Conservation (phyloP, 2,113 vertebrate species). For the Thunnus maccoyii region DNA sequence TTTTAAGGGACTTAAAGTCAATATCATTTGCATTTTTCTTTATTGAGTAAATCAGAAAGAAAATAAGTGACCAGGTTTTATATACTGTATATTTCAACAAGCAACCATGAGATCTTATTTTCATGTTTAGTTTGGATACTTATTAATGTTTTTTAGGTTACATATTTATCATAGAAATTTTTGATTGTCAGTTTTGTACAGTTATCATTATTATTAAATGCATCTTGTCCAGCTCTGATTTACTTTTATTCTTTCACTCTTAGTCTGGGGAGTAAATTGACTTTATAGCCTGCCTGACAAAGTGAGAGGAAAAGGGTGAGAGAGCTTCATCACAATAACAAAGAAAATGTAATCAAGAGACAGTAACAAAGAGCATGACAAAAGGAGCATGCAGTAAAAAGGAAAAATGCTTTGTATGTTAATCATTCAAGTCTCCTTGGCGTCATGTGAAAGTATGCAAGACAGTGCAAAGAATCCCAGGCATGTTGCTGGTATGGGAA, state of each 20-base stretch:
- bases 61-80: no score
- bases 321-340: slow-evolving; percentile 58
- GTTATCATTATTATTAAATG: slow-evolving; percentile 16
- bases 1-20: no score
- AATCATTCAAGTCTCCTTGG: slow-evolving; percentile 70
- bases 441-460: slow-evolving; percentile 75
- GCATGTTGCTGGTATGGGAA: slow-evolving; percentile 68
- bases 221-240: slow-evolving; percentile 10
- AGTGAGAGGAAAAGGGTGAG: slow-evolving; percentile 44
- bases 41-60: background rate
- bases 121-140: background rate
- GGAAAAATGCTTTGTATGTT: slow-evolving; percentile 64
- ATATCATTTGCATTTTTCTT: no score
- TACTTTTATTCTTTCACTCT: slow-evolving; percentile 16
- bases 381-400: slow-evolving; percentile 65
- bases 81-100: background rate
- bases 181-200: background rate
- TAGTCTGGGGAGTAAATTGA: slow-evolving; percentile 9
- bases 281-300: slow-evolving; percentile 50
- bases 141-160: background rate
- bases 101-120: background rate
- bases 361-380: slow-evolving; percentile 47
- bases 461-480: slow-evolving; percentile 72
- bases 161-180: background rate
- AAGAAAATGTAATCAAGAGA: slow-evolving; percentile 62